Conservation (phyloP, 2,888 invertebrate genomes). For the Chaitophorus viminalis region DNA sequence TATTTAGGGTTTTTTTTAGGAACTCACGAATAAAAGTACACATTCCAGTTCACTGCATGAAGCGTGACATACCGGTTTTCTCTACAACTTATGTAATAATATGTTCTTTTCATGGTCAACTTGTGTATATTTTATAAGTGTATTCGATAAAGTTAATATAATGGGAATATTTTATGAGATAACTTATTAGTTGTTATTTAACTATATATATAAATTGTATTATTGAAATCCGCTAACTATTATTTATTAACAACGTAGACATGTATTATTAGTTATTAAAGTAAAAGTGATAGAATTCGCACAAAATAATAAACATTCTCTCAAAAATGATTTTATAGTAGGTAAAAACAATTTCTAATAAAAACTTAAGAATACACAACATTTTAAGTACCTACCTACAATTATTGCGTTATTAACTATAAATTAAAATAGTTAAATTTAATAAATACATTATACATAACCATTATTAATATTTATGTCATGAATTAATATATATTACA, state of each 20-base stretch:
- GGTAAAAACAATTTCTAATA: neutral
- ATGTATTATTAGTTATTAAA: neutral
- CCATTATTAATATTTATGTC: too few species aligned
- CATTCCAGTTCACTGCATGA: conserved; percentile 34
- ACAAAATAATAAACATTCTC: neutral
- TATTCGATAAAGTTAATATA: neutral
- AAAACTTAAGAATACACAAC: neutral
- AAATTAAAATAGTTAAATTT: neutral
- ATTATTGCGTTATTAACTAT: neutral
- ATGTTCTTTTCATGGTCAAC: conserved; percentile 42
- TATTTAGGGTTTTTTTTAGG: conserved; percentile 11
- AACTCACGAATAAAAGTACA: conserved; percentile 27
- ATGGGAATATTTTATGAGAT: neutral
- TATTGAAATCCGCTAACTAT: conserved; percentile 2
- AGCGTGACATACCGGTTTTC: conserved; percentile 52
- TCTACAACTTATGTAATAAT: neutral
- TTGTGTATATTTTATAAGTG: conserved; percentile 33
- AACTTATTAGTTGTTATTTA: neutral
- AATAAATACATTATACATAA: too few species aligned
- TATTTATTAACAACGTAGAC: neutral
- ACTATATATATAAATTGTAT: neutral
- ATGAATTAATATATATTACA: neutral
- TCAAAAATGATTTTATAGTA: neutral
- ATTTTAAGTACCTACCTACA: neutral
- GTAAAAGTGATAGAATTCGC: neutral